Conservation (phyloP, 2,888 invertebrate species). For the Trypoxylon attenuatum region DNA sequence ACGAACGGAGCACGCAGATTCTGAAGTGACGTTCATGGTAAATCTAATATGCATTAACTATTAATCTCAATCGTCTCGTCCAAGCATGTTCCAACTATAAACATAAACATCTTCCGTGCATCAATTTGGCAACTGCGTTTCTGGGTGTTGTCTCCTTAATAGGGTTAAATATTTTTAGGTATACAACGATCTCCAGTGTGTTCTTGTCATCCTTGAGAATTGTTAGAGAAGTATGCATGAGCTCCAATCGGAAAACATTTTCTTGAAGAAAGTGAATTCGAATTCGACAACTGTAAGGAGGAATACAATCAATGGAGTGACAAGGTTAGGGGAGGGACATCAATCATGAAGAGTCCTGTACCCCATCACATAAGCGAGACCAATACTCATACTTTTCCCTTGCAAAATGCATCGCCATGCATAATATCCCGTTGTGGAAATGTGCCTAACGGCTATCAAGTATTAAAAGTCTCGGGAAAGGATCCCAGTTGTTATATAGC, state of each 20-base stretch:
- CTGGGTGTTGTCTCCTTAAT: slow-evolving; percentile 33
- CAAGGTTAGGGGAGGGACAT: slow-evolving; percentile 43
- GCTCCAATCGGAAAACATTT: slow-evolving; percentile 6
- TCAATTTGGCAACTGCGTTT: too few species aligned
- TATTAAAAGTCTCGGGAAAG: slow-evolving; percentile 50
- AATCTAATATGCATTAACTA: too few species aligned
- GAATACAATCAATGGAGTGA: slow-evolving; percentile 15
- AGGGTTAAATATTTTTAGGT: slow-evolving; percentile 4
- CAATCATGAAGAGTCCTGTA: slow-evolving; percentile 56
- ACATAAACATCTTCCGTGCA: too few species aligned
- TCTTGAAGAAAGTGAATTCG: slow-evolving; percentile 11
- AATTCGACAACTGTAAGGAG: slow-evolving; percentile 19
- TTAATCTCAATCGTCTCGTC: too few species aligned
- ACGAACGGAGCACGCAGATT: too few species aligned
- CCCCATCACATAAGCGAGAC: slow-evolving; percentile 52
- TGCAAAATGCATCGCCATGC: slow-evolving; percentile 41
- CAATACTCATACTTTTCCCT: slow-evolving; percentile 29
- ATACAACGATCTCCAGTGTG: slow-evolving; percentile 12
- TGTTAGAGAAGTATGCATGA: slow-evolving; percentile 42
- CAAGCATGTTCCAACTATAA: too few species aligned
- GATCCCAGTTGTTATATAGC: slow-evolving; percentile 57
- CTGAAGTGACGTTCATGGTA: too few species aligned
- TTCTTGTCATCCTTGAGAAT: slow-evolving; percentile 4
- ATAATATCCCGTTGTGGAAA: slow-evolving; percentile 44
- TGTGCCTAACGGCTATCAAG: slow-evolving; percentile 49